phyloP scores from a whole-genome alignment of 2,888 invertebrate species.

The Cosmia trapezina region DNA sequence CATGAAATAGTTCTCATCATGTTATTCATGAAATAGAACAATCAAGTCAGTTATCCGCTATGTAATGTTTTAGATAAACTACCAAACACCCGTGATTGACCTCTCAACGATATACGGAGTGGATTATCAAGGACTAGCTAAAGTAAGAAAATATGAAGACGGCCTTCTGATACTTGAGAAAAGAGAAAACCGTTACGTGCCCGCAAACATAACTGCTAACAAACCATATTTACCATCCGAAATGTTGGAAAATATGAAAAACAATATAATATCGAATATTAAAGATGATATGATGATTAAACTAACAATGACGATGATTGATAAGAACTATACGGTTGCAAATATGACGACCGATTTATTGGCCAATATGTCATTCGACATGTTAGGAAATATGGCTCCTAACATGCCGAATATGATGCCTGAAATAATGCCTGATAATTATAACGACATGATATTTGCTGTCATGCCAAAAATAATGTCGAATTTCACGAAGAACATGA shows the following conservation, averaged over 20 bases:
- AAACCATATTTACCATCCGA: constrained; percentile 37
- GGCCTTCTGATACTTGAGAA: constrained; percentile 78
- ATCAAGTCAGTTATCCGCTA: not conserved
- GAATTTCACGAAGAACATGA: constrained; percentile 41
- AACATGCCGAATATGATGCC: constrained; percentile 54
- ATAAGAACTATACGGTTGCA: constrained; percentile 44
- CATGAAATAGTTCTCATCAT: not conserved
- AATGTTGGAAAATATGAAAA: constrained; percentile 50
- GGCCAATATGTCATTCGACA: constrained; percentile 44
- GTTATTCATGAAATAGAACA: too few species aligned
- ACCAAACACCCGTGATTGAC: constrained; percentile 81
- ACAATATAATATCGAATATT: constrained; percentile 53
- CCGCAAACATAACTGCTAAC: constrained; percentile 62
- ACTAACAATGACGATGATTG: constrained; percentile 54
- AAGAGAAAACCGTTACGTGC: constrained; percentile 73
- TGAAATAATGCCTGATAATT: constrained; percentile 44
- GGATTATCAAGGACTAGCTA: constrained; percentile 72
- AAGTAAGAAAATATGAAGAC: constrained; percentile 73
- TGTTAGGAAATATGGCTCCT: constrained; percentile 33
- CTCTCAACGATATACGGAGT: constrained; percentile 82
- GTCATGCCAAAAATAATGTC: constrained; percentile 41
- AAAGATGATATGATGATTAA: constrained; percentile 54
- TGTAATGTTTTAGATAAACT: constrained; percentile 74
- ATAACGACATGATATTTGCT: constrained; percentile 24
- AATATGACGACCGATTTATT: constrained; percentile 47